phyloP scores from a whole-genome alignment of 2,113 vertebrate species.

The Prionailurus viverrinus region DNA sequence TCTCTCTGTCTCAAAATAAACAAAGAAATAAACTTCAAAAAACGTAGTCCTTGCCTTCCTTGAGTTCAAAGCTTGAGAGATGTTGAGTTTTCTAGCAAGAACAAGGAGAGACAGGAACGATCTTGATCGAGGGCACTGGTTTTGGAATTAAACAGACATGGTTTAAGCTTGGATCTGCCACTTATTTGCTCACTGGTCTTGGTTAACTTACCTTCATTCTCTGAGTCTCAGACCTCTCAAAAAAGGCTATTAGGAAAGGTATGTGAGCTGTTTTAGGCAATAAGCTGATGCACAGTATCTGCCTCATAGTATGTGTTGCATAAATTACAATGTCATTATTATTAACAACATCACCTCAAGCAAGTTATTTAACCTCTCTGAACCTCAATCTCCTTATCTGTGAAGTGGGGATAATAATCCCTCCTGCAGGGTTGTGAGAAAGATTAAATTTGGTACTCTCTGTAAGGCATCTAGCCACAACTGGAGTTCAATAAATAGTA shows the following conservation, averaged over 20 bases:
- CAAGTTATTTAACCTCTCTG: not conserved
- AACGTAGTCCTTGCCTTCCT: not conserved
- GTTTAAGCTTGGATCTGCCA: not conserved
- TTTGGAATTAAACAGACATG: not conserved
- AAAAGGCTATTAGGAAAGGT: not conserved
- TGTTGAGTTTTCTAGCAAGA: not conserved
- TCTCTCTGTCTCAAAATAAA: not conserved
- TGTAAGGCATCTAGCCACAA: not conserved
- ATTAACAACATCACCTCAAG: not conserved
- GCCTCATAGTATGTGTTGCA: rapidly evolving
- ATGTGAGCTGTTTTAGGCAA: not conserved
- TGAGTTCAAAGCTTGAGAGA: not conserved
- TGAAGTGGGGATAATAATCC: not conserved
- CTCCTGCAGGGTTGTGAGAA: not conserved
- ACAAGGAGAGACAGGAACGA: not conserved
- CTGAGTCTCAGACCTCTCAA: not conserved
- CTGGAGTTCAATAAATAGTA: not conserved
- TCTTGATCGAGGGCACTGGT: not conserved
- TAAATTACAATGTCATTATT: not conserved
- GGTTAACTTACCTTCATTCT: not conserved
- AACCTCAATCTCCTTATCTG: conserved; percentile 8
- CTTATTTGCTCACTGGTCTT: not conserved
- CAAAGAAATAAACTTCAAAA: not conserved
- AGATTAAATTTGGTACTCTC: not conserved
- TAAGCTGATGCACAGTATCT: not conserved